Evolutionary conservation across 2,888 invertebrate species (phyloP), one percentile per base, ranked within the genome.

Genomic region (Dioctria linearis): DNA sequence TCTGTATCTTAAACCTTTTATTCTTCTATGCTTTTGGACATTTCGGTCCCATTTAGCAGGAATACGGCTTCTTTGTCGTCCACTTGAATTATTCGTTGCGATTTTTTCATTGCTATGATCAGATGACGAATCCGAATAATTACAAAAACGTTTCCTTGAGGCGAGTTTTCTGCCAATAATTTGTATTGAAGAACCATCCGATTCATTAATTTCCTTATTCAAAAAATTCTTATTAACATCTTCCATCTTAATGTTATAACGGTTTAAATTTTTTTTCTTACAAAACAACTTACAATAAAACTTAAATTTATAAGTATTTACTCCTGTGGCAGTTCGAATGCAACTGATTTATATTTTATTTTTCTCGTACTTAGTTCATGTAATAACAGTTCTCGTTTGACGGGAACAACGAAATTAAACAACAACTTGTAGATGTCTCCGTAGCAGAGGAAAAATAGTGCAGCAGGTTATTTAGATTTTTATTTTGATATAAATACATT

Each of bases 1-100:
- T 78, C 82, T 83, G 81, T 84, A 83, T 83, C 78, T 82, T 82
- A 84, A 83, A 84, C 78, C 82, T 84, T 84, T 83, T 84, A 75
- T 83, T 80, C 82, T 84, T 51, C 84, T 83, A 83, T 82, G 71
- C 81, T 83, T 84, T 83, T 83, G 82, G 81, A 83, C 76, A 83
- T 84, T 84, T 84, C 83, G 83, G 61, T 67, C 40, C 83, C 83
- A 83, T 61, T 81, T 79, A 75, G 49, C 80, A 81, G 65, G 65
- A 80, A 76, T 82, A 80, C 78, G 39, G 59, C 75, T 73, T 75
- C 54, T 81, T 80, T 81, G 73, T 59, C 76, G 79, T 73, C 81
- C 79, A 79, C 79, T 81, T 39, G 49, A 78, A 65, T 46, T 65
- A 42, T 65, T 78, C 40, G 42, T 40, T 65, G 40, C 40, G 37